These are phyloP conservation scores for Argyresthia goedartella DNA, from an alignment of 2,888 invertebrate genomes.

Conservation along the genomic window DNA sequence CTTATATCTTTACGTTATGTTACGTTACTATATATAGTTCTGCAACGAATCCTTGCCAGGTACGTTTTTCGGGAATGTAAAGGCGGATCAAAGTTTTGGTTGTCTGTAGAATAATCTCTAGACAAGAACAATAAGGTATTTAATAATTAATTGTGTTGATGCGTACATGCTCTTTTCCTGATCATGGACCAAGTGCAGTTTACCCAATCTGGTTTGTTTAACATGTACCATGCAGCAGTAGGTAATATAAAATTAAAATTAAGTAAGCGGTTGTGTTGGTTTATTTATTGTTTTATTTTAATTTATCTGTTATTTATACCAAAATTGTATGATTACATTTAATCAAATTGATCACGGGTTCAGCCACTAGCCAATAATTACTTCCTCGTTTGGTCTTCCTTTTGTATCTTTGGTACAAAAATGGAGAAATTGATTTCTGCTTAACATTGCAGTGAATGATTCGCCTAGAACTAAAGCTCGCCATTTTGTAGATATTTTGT, in stretches of 20 bases:
- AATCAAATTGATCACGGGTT: conserved; percentile 46
- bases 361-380: conserved; percentile 38
- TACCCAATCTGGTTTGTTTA: background rate
- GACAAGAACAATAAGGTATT: too few species aligned
- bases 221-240: conserved; percentile 37
- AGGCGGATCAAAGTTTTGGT: too few species aligned
- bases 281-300: conserved; percentile 58
- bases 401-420: conserved; percentile 59
- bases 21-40: background rate
- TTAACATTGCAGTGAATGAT: conserved; percentile 14
- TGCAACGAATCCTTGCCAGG: conserved; percentile 7
- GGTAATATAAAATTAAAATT: conserved; percentile 28
- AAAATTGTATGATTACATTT: conserved; percentile 42
- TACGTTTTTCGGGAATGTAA: background rate
- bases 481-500: conserved; percentile 53
- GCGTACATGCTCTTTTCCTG: background rate
- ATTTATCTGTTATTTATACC: conserved; percentile 59
- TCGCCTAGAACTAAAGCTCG: conserved; percentile 38
- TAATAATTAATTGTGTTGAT: too few species aligned
- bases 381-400: conserved; percentile 54
- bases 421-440: conserved; percentile 33
- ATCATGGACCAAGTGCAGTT: conserved; percentile 30
- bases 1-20: conserved; percentile 1
- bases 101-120: too few species aligned
- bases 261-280: conserved; percentile 61